Conservation (phyloP, 1,140 invertebrate species). For the Proctacanthus coquilletti region DNA sequence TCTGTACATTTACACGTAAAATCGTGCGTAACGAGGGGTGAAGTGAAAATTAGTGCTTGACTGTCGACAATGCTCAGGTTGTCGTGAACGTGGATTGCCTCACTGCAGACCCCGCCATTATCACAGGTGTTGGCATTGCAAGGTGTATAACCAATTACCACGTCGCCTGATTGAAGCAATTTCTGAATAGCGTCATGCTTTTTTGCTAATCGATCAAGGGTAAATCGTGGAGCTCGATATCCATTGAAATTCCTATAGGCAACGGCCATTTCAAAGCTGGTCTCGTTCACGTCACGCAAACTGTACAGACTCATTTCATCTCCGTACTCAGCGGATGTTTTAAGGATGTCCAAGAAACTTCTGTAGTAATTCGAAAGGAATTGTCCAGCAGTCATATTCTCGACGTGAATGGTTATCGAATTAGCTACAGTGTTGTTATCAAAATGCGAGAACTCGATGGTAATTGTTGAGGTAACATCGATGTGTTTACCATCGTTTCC, state of each 20-base stretch:
- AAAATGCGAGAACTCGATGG: slow-evolving; percentile 64
- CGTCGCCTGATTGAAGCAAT: slow-evolving; percentile 39
- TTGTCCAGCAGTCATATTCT: slow-evolving; percentile 50
- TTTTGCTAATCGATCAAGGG: slow-evolving; percentile 42
- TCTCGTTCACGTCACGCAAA: slow-evolving; percentile 38
- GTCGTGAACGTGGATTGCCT: slow-evolving; percentile 50
- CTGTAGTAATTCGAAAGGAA: slow-evolving; percentile 63
- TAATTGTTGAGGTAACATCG: slow-evolving; percentile 69
- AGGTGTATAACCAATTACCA: slow-evolving; percentile 53
- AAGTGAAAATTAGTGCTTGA: slow-evolving; percentile 60
- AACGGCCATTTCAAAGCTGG: slow-evolving; percentile 52
- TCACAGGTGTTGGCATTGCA: slow-evolving; percentile 52
- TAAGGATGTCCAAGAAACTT: slow-evolving; percentile 52
- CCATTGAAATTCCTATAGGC: slow-evolving; percentile 37
- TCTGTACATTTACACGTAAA: slow-evolving; percentile 64
- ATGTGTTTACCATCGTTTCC: slow-evolving; percentile 80
- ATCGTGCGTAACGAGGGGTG: slow-evolving; percentile 59
- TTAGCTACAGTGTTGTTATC: slow-evolving; percentile 69
- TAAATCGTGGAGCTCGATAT: slow-evolving; percentile 43
- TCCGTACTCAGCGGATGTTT: slow-evolving; percentile 41
- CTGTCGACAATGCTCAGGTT: slow-evolving; percentile 58
- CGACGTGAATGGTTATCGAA: slow-evolving; percentile 58
- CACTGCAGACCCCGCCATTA: slow-evolving; percentile 61
- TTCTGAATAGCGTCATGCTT: slow-evolving; percentile 46
- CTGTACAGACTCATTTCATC: slow-evolving; percentile 56